Conservation (phyloP, 2,113 vertebrate species). For the Xenopus laevis region DNA sequence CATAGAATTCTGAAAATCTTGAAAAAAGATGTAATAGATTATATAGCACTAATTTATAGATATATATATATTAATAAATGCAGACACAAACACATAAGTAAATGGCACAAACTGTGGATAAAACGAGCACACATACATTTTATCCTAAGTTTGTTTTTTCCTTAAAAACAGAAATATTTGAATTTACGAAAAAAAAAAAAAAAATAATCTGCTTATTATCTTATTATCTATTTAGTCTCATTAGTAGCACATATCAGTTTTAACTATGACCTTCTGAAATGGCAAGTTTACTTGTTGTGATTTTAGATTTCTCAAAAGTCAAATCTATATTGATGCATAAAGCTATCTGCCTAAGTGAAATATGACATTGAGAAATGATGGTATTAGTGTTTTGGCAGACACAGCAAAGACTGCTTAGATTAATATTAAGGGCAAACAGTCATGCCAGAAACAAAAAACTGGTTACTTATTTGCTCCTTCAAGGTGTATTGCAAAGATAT, state of each 20-base stretch:
- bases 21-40: too few relatives aligned
- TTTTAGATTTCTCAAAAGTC: constrained; percentile 26
- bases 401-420: constrained; percentile 44
- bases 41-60: too few relatives aligned
- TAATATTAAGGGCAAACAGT: constrained; percentile 41
- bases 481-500: constrained; percentile 37
- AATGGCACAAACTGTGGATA: too few relatives aligned
- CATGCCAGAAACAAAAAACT: constrained; percentile 32
- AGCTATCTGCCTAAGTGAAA: constrained; percentile 36
- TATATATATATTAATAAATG: too few relatives aligned
- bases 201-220: neutral
- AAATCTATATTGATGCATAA: constrained; percentile 29
- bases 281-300: constrained; percentile 10
- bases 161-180: too few relatives aligned
- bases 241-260: neutral
- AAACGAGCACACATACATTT: too few relatives aligned
- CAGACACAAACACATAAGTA: too few relatives aligned
- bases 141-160: too few relatives aligned
- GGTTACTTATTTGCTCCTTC: constrained; percentile 16
- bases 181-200: too few relatives aligned
- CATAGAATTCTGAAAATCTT: too few relatives aligned
- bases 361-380: constrained; percentile 43
- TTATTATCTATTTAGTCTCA: too few relatives aligned
- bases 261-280: constrained; percentile 35
- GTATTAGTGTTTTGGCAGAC: constrained; percentile 43